These are phyloP conservation scores for Rhodophaea formosa DNA, from an alignment of 2,888 invertebrate genomes.

Conservation along the genomic window DNA sequence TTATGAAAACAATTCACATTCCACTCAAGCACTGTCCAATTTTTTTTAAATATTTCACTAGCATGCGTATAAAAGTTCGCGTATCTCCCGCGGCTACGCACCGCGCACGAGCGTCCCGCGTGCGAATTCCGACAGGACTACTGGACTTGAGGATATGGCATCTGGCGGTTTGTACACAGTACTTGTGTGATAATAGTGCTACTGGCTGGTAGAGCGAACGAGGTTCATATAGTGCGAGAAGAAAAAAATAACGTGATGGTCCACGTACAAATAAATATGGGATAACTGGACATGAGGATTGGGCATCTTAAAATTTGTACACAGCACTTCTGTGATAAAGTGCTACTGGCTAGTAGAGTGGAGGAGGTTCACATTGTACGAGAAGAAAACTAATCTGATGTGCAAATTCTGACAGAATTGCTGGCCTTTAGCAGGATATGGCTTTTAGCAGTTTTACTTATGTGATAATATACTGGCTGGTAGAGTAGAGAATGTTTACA, in stretches of 20 bases:
- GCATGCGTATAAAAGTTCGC: background rate
- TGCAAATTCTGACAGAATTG: constrained; percentile 36
- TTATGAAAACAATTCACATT: background rate
- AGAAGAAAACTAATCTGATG: too few relatives aligned
- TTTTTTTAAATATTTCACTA: background rate
- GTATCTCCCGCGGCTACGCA: constrained; percentile 26
- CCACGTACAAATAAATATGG: too few relatives aligned
- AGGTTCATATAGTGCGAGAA: too few relatives aligned
- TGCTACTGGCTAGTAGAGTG: too few relatives aligned
- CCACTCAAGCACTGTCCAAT: background rate
- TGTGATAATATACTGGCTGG: background rate
- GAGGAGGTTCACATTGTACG: too few relatives aligned
- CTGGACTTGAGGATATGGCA: constrained; percentile 1
- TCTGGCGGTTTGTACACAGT: constrained; percentile 6
- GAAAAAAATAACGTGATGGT: too few relatives aligned
- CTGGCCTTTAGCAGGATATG: too few relatives aligned
- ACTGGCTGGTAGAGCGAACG: background rate
- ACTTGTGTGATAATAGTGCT: background rate
- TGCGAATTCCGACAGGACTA: constrained; percentile 35
- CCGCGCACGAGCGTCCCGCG: constrained; percentile 27
- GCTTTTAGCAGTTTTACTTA: constrained; percentile 5
- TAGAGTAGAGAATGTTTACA: too few relatives aligned
- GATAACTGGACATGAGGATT: too few relatives aligned
- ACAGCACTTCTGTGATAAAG: too few relatives aligned
- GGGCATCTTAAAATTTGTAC: too few relatives aligned